Evolutionary conservation across 2,113 vertebrate genomes (phyloP).

Genomic region (Laticauda colubrina): DNA sequence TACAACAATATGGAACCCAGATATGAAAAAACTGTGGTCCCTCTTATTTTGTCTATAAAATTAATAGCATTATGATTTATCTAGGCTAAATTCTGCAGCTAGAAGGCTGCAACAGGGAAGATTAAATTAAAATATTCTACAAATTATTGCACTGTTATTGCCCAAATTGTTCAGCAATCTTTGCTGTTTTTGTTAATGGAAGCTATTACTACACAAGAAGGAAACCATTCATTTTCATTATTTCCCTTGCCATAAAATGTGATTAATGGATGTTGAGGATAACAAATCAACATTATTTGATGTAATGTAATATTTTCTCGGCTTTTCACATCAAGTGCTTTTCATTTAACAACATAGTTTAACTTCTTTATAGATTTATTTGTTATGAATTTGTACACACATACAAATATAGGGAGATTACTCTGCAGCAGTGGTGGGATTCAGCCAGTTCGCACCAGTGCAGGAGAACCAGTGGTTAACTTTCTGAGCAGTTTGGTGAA

Average conservation of each 20-base stretch:
- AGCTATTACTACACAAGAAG: constrained; percentile 37
- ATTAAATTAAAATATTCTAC: constrained; percentile 41
- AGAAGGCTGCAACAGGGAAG: constrained; percentile 28
- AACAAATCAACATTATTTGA: constrained; percentile 38
- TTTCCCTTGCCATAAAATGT: constrained; percentile 22
- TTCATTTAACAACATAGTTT: constrained; percentile 25
- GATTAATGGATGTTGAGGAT: constrained; percentile 27
- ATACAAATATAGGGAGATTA: not conserved
- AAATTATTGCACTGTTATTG: constrained; percentile 32
- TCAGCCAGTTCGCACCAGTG: no score
- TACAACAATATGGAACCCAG: not conserved
- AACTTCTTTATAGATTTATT: constrained; percentile 15
- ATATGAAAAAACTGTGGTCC: constrained; percentile 26
- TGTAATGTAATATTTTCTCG: constrained; percentile 28
- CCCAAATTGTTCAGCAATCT: constrained; percentile 45
- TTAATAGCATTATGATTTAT: constrained; percentile 36
- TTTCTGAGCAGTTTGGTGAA: no score
- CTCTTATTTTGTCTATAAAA: constrained; percentile 32
- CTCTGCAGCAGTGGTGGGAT: not conserved
- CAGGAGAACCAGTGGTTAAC: no score
- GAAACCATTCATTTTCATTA: constrained; percentile 29
- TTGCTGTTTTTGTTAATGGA: constrained; percentile 50
- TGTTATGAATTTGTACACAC: not conserved
- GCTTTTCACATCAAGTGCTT: constrained; percentile 26
- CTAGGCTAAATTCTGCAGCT: constrained; percentile 27